phyloP scores from a whole-genome alignment of 2,113 vertebrate species.

The Saguinus midas region DNA sequence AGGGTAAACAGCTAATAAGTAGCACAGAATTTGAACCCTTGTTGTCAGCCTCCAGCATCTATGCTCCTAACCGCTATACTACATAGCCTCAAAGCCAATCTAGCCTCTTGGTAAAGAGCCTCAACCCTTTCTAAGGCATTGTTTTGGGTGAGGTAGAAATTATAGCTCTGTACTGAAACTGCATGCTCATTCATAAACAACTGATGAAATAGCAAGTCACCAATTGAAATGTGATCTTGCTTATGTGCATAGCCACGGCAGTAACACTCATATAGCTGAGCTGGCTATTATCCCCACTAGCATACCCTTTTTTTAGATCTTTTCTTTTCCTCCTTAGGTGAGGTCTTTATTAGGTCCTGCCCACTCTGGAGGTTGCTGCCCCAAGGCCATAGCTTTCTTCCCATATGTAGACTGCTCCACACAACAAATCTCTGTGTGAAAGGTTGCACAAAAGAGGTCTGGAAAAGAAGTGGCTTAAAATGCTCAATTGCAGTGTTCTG shows the following conservation, averaged over 20 bases:
- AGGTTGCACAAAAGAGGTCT: slow-evolving; percentile 59
- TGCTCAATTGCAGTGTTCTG: slow-evolving; percentile 23
- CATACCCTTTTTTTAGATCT: neutral
- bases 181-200: neutral
- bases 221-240: neutral
- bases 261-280: neutral
- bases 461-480: slow-evolving; percentile 62
- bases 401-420: neutral
- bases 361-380: neutral
- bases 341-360: slow-evolving; percentile 37
- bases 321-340: slow-evolving; percentile 54
- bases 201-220: neutral
- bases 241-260: neutral
- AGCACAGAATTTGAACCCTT: neutral
- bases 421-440: slow-evolving; percentile 55
- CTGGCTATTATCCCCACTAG: neutral
- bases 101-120: neutral
- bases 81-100: neutral
- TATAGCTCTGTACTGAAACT: neutral
- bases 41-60: neutral
- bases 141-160: neutral
- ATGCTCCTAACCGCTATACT: neutral
- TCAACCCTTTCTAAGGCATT: neutral
- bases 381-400: slow-evolving; percentile 38
- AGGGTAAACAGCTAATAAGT: neutral